Evolutionary conservation across 1,140 invertebrate genomes (phyloP).

Genomic region (Euwallacea fornicatus): DNA sequence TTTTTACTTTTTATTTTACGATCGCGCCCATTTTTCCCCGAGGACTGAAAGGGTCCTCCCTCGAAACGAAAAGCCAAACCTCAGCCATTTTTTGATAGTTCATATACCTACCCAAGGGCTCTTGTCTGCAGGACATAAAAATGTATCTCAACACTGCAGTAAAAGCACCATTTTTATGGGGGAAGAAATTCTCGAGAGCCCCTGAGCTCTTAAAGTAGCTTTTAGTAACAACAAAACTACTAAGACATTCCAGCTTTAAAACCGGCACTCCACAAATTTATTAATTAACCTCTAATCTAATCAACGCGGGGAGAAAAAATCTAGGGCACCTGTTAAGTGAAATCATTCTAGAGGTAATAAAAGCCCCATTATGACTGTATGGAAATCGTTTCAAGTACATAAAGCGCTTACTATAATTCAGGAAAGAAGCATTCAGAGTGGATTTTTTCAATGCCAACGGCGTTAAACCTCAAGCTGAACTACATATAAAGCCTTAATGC

Average conservation of each 20-base stretch:
- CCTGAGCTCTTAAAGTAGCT: background rate
- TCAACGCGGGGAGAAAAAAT: background rate
- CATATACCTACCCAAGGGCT: background rate
- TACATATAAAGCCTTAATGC: too few relatives aligned
- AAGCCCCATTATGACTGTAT: too few relatives aligned
- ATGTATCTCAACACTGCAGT: constrained; percentile 22
- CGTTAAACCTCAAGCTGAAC: too few relatives aligned
- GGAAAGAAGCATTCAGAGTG: too few relatives aligned
- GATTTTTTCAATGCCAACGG: too few relatives aligned
- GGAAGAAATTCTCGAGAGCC: constrained; percentile 3
- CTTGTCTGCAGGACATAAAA: constrained; percentile 9
- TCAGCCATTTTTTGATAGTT: constrained; percentile 24
- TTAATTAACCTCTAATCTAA: constrained; percentile 6
- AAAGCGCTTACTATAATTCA: too few relatives aligned
- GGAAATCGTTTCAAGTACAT: too few relatives aligned
- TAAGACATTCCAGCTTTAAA: background rate
- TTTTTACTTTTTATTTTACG: too few relatives aligned
- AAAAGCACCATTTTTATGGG: constrained; percentile 15
- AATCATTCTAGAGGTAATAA: too few relatives aligned
- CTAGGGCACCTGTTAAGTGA: background rate
- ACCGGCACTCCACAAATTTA: background rate
- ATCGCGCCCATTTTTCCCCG: too few relatives aligned
- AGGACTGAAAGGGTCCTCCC: background rate
- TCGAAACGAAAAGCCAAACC: constrained; percentile 8
- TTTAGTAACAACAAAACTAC: background rate